Conservation (phyloP, 2,797 vertebrate genomes). For the Toxotes lorentzi region DNA sequence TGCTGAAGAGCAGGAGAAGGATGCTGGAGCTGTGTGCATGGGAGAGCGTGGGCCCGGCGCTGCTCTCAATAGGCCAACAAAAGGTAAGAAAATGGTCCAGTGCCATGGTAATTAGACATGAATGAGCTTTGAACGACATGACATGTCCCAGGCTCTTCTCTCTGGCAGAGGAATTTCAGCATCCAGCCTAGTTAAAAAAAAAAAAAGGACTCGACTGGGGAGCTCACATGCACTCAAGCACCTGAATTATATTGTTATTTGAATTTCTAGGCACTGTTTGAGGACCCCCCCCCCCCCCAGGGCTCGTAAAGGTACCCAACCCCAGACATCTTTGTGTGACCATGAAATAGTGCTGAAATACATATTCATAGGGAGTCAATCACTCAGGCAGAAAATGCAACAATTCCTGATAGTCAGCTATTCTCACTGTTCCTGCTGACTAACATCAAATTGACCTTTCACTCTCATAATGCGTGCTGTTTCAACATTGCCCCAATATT, state of each 20-base stretch:
- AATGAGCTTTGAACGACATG: constrained; percentile 78
- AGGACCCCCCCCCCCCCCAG: constrained; percentile 50
- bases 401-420: constrained; percentile 66
- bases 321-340: constrained; percentile 52
- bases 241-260: constrained; percentile 65
- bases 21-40: constrained; percentile 77
- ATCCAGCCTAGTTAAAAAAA: constrained; percentile 68
- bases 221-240: constrained; percentile 22
- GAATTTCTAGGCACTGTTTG: constrained; percentile 57
- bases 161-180: constrained; percentile 70
- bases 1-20: constrained; percentile 77
- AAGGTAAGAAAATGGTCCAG: constrained; percentile 82
- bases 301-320: constrained; percentile 25
- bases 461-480: constrained; percentile 76
- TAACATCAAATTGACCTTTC: constrained; percentile 79
- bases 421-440: constrained; percentile 72
- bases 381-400: constrained; percentile 66
- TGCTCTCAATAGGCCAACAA: constrained; percentile 84
- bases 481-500: constrained; percentile 83
- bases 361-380: constrained; percentile 65
- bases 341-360: constrained; percentile 47
- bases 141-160: constrained; percentile 70
- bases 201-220: constrained; percentile 44
- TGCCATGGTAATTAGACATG: constrained; percentile 83
- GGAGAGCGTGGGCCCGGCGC: constrained; percentile 80